Percentiles rank a stretch among this genome's conserved stretches.
phyloP scores from a whole-genome alignment of 2,113 vertebrate genomes.

The Paratilapia polleni region DNA sequence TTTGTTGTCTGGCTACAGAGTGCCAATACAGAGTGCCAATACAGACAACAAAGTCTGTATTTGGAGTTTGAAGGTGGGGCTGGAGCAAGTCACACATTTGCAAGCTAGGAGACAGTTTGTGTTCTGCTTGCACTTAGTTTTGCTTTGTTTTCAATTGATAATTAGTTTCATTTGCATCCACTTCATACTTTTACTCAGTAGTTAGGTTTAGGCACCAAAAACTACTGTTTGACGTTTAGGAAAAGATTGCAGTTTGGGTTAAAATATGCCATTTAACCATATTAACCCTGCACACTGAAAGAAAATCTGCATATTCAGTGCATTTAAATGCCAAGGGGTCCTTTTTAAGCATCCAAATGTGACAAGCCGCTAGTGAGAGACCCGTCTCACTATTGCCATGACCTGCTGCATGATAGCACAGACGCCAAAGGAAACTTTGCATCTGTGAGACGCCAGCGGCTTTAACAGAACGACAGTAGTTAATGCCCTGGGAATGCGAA shows the following conservation, averaged over 20 bases:
- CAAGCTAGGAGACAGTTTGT: background rate
- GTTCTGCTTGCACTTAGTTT: background rate
- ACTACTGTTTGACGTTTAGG: background rate
- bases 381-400: background rate
- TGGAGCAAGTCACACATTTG: background rate
- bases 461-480: background rate
- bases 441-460: background rate
- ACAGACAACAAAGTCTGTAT: no score
- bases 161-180: background rate
- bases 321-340: background rate
- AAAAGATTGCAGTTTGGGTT: background rate
- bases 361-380: background rate
- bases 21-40: no score
- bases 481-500: constrained; percentile 3
- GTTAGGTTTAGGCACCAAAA: background rate
- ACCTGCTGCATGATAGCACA: background rate
- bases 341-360: background rate
- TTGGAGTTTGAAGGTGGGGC: no score
- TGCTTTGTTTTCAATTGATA: background rate
- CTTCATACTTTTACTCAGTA: background rate
- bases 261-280: background rate
- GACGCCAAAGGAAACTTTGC: background rate
- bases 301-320: background rate
- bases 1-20: no score
- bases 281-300: background rate